Conservation (phyloP, 2,888 invertebrate species). For the Drosophila ezoana region DNA sequence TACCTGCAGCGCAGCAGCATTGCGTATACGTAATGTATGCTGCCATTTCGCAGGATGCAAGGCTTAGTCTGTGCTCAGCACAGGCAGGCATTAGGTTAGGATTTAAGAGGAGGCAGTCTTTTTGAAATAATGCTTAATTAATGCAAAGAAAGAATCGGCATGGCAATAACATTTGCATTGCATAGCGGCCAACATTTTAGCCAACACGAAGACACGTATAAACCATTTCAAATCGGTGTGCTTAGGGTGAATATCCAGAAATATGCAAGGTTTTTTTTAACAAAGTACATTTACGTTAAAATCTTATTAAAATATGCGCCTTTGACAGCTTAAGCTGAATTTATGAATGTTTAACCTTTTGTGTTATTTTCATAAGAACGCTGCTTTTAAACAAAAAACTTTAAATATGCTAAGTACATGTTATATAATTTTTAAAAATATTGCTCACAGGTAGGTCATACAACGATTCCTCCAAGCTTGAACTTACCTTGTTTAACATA, state of each 20-base stretch:
- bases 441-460: too few species aligned
- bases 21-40: conserved; percentile 59
- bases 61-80: conserved; percentile 7
- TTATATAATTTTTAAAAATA: too few species aligned
- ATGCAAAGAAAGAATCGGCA: conserved; percentile 27
- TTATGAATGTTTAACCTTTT: too few species aligned
- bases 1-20: conserved; percentile 36
- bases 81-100: neutral
- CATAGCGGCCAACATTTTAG: conserved; percentile 13
- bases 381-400: too few species aligned
- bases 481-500: too few species aligned
- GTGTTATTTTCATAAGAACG: too few species aligned
- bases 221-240: neutral
- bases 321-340: too few species aligned
- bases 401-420: too few species aligned
- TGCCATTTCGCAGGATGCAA: conserved; percentile 4
- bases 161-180: conserved; percentile 43
- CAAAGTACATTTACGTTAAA: too few species aligned
- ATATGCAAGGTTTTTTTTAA: too few species aligned
- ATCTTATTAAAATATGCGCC: too few species aligned
- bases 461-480: too few species aligned
- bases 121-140: conserved; percentile 12
- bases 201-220: neutral
- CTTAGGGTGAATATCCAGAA: neutral
- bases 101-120: conserved; percentile 15